Evolutionary conservation across 2,888 invertebrate genomes (phyloP), one percentile per base, ranked within the genome.

Genomic region (Cephonodes hylas): DNA sequence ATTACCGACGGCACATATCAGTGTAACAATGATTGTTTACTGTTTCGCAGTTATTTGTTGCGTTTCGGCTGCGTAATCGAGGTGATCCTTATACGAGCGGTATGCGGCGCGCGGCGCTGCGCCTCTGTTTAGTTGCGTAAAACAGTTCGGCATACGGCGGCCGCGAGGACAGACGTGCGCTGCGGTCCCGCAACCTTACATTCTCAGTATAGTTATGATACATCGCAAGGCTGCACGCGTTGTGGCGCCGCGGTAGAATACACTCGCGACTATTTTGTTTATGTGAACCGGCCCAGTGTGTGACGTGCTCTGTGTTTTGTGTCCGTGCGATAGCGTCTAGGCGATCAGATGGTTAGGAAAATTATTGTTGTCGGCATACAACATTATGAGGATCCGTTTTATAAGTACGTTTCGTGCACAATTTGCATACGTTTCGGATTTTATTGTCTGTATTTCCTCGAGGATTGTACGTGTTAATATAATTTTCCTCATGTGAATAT

Each of bases 311-410:
- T 72, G 75, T 73, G 75, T 71, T 73, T 68, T 72, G 66, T 70
- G 69, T 58, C 63, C 82, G 79, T 75, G 77, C 60, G 66, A 62
- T 68, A 65, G 60, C 70, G 72, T 77, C 78, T 68, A 72, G 71
- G 76, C 70, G 70, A 66, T 73, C 81, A 85, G 84, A 91, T 91
- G 91, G 91, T 91, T 87, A 80, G 88, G 70, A 91, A 91, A 80
- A 91, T 91, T 70, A 88, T 90, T 72, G 91, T 91, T 56, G 82
- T 91, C 67, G 91, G 91, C 64, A 85, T 91, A 76, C 87, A 85
- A 63, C 87, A 91, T 69, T 91, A 91, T 69, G 91, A 91, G 73
- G 91, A 91, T 79, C 91, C 91, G 48, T 91, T 89, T 76, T 89
- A 91, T 76, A 89, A 89, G 89, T 90, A 84, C 76, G 86, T 86